These are phyloP conservation scores for Carabus problematicus DNA, from an alignment of 2,888 invertebrate genomes.

Conservation along the genomic window DNA sequence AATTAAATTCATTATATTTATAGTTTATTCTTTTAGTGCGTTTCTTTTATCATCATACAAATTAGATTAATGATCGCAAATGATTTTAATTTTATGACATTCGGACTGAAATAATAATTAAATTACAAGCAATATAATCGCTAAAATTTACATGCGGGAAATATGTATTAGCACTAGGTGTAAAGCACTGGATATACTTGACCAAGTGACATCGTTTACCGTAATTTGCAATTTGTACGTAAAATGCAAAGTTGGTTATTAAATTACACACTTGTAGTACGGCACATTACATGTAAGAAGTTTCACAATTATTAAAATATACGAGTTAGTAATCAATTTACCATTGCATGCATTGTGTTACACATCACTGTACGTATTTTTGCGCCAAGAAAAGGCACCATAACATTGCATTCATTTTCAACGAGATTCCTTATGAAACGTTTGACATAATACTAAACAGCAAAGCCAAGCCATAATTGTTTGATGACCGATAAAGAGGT, in stretches of 20 bases:
- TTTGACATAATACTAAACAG: constrained; percentile 8
- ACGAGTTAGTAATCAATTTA: not conserved
- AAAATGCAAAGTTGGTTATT: constrained; percentile 4
- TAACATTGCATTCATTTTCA: not conserved
- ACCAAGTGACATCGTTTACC: constrained; percentile 12
- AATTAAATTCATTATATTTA: no score
- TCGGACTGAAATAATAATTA: no score
- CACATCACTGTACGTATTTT: not conserved
- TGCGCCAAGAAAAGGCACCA: no score
- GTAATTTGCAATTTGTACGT: not conserved
- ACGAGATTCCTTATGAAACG: not conserved
- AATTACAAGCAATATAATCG: no score
- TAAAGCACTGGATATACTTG: constrained; percentile 5
- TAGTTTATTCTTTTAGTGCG: no score
- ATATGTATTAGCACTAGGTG: not conserved
- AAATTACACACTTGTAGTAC: constrained; percentile 9
- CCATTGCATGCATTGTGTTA: constrained; percentile 3
- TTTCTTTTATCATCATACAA: no score
- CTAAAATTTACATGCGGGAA: no score
- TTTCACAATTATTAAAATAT: constrained; percentile 3
- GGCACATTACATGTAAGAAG: not conserved
- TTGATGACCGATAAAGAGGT: not conserved
- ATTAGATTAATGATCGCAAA: no score
- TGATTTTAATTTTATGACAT: no score
- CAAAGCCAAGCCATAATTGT: constrained; percentile 36